Base-by-base conservation (phyloP, 1,140 invertebrate species). In the Drosophila persimilis region DNA sequence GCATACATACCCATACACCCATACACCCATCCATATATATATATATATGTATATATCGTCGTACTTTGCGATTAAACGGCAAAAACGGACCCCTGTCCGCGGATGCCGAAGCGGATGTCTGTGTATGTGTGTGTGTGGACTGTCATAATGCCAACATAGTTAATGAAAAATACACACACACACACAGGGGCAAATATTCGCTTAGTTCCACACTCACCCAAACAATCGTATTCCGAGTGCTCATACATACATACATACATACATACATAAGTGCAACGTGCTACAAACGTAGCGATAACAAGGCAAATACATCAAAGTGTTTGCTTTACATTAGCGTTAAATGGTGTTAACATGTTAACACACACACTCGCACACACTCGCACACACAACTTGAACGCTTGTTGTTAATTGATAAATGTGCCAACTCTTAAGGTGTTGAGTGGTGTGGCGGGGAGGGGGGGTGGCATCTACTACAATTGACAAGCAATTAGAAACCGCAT, bases 251-350 rank as follows among this genome's bases (percentile, higher is more conserved):
- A 20, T 31, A 8, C 24, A 20, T 20, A 20, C 20, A 20, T 20
- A 20, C 20, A 48, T 44, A 60, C 53, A 72, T 63, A 50, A 58
- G 70, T 55, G 29, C 57, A 58, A 62, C 24, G 24, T 26, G 67
- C 56, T 55, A 63, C 64, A 69, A 61, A 62, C 54, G 73, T 55
- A 66, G 72, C 55, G 52, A 75, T 60, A 75, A 71, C 80, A 86
- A 78, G 74, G 71, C 83, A 86, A 86, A 86, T 86, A 86, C 83
- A 88, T 86, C 74, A 81, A 83, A 81, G 56, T 86, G 77, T 86
- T 86, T 86, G 71, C 71, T 75, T 86, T 86, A 86, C 81, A 86
- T 86, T 86, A 86, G 83, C 83, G 83, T 88, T 86, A 86, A 88
- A 86, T 88, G 81, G 81, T 86, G 81, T 88, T 75, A 88, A 77